Evolutionary conservation across 2,113 vertebrate species (phyloP), one percentile per base, ranked within the genome.

Genomic region (Campylomormyrus tamandua): DNA sequence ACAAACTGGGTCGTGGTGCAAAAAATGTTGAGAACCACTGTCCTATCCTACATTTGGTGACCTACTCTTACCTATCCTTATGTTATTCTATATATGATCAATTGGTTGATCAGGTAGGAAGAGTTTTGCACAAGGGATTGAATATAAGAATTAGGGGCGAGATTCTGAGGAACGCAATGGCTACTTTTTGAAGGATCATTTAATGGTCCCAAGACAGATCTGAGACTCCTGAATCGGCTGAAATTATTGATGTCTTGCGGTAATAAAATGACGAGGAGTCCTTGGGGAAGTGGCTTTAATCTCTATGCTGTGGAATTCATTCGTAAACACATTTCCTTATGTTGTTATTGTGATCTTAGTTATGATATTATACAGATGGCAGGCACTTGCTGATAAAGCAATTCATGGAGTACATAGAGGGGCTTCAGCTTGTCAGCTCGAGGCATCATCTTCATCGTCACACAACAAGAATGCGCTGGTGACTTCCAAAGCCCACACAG

Each of bases 281-380:
- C 48, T 31, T 13, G 48, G 27, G 48, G 8, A 86, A 52, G 42
- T 24, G 5, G 49, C 84, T 52, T 53, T 87, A 87, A 87, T 87
- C 84, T 87, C 52, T 5, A 53, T 87, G 84, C 15, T 35, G 46
- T 42, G 19, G 84, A 49, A 53, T 49, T 87, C 46, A 46, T 86
- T 86, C 10, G n/a, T 31, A 50, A 50, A 86, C n/a, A 52, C 49
- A 15, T 31, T 49, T 52, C 49, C 85, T 53, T 13, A 87, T 19
- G 85, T 19, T 27, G 85, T 87, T 53, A 52, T 52, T 52, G 49
- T 87, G 46, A 87, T 87, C 27, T 87, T 87, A 52, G 85, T 87
- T 87, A 87, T 87, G 27, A 87, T 52, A 31, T 87, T 35, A 52
- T 35, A 87, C 85, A 87, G 85, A 87, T 87, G 85, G 49, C 11